A percentile compares a stretch with the other conserved stretches of the same genome.
These are phyloP conservation scores for Caenorhabditis panamensis DNA, from an alignment of 2,888 invertebrate species.

Conservation along the genomic window DNA sequence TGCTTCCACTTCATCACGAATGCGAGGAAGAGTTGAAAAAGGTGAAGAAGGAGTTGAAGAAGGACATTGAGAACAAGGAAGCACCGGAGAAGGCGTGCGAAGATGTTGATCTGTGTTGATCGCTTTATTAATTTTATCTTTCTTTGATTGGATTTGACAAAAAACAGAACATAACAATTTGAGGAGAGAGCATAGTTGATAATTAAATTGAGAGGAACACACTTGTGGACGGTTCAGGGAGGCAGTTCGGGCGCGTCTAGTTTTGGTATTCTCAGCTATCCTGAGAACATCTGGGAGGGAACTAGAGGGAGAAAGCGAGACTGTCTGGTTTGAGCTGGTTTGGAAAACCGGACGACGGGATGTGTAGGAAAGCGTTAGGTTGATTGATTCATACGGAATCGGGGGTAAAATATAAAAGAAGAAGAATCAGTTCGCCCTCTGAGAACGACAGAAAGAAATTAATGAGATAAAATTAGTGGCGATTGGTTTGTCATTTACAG, in stretches of 20 bases:
- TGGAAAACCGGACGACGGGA: slow-evolving; percentile 17
- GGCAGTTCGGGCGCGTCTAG: slow-evolving; percentile 22
- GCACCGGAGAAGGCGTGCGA: slow-evolving; percentile 60
- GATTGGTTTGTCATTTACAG: slow-evolving; percentile 40
- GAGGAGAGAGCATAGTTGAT: slow-evolving; percentile 24
- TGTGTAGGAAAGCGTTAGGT: slow-evolving; percentile 16
- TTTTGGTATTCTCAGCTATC: slow-evolving; percentile 43
- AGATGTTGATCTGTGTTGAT: slow-evolving; percentile 55
- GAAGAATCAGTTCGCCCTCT: neutral
- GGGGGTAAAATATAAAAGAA: slow-evolving; percentile 17
- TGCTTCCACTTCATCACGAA: slow-evolving; percentile 55
- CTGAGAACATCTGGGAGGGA: slow-evolving; percentile 40
- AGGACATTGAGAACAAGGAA: slow-evolving; percentile 57
- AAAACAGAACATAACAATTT: slow-evolving; percentile 33
- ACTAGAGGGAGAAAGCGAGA: slow-evolving; percentile 27
- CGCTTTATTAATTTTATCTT: slow-evolving; percentile 31
- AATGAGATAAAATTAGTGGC: slow-evolving; percentile 30
- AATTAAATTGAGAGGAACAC: slow-evolving; percentile 22
- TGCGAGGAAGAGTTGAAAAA: slow-evolving; percentile 58
- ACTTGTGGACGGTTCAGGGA: slow-evolving; percentile 31
- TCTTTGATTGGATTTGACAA: slow-evolving; percentile 28
- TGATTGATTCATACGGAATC: slow-evolving; percentile 4
- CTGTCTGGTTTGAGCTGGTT: slow-evolving; percentile 14
- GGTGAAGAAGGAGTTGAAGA: slow-evolving; percentile 62
- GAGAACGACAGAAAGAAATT: slow-evolving; percentile 10